A percentile compares a stretch with the other conserved stretches of the same genome.
Conservation (phyloP, 2,797 vertebrate genomes). For the Pseudotriccus pelzelni region DNA sequence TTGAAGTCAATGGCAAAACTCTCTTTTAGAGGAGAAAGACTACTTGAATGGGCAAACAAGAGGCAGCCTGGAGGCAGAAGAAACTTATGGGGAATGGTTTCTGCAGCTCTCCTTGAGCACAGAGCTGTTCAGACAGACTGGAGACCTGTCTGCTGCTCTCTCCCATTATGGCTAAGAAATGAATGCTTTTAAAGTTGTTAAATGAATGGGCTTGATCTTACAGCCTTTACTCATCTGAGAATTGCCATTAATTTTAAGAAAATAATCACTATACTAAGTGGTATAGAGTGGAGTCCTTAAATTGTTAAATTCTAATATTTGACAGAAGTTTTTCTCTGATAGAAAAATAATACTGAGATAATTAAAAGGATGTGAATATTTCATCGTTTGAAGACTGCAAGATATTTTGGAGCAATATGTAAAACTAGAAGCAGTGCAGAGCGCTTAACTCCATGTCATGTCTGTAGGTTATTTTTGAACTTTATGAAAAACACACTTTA, state of each 20-base stretch:
- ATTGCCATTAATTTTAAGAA: slow-evolving; percentile 48
- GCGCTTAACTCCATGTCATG: slow-evolving; percentile 36
- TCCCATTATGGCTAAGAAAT: slow-evolving; percentile 41
- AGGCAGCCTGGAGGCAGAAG: slow-evolving; percentile 45
- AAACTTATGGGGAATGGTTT: slow-evolving; percentile 21
- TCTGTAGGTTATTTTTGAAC: slow-evolving; percentile 73
- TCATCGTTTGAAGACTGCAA: slow-evolving; percentile 59
- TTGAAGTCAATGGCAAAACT: slow-evolving; percentile 31
- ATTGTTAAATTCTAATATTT: slow-evolving; percentile 45
- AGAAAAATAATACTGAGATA: slow-evolving; percentile 46
- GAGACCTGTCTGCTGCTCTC: slow-evolving; percentile 32
- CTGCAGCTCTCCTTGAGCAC: slow-evolving; percentile 13
- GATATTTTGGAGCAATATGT: slow-evolving; percentile 46
- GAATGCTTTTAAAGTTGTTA: slow-evolving; percentile 49
- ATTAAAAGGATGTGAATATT: slow-evolving; percentile 60
- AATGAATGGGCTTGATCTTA: slow-evolving; percentile 50
- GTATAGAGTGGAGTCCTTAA: slow-evolving; percentile 6
- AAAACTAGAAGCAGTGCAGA: slow-evolving; percentile 63
- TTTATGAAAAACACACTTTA: slow-evolving; percentile 75
- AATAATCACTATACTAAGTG: slow-evolving; percentile 54
- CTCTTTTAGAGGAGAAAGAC: neutral
- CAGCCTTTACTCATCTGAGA: slow-evolving; percentile 15
- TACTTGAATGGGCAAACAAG: neutral
- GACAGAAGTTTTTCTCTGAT: neutral
- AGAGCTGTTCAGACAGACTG: slow-evolving; percentile 51